Evolutionary conservation across 2,113 vertebrate genomes (phyloP), one percentile per base, ranked within the genome.

Genomic region (Chiloscyllium plagiosum): DNA sequence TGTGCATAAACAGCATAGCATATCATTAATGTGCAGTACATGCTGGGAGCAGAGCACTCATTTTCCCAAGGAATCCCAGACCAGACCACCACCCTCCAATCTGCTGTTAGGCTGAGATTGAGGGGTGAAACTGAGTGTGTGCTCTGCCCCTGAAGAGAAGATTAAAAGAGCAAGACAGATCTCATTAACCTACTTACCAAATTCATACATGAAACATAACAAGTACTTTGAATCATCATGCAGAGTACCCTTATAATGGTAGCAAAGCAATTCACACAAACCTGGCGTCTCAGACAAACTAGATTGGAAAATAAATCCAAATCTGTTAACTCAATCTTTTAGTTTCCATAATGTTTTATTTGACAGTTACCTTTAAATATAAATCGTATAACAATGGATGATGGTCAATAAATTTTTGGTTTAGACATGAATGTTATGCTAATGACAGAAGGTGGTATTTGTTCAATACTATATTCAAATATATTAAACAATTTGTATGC

Each of bases 21-120:
- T 96, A 96, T 19, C 96, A 96, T 47, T 96, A n/a, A 94, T 37
- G 47, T 37, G 66, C 65, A 85, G 96, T 85, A 72, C 83, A 96
- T 96, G 97, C 97, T 97, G 97, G 65, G 7, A 97, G 97, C 97
- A 98, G 96, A 97, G 96, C 97, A 97, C 97, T 98, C 96, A 96
- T 97, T 98, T 98, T 98, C 98, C 97, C 97, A 98, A 97, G 97
- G 98, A 97, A 97, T 96, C 97, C 97, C 96, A 96, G 97, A 98
- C 97, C 97, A 97, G 97, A 96, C 97, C 97, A 97, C 97, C 97
- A 97, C 96, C 97, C 97, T 97, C 97, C 97, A 97, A 97, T 97
- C 97, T 98, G 98, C 97, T 98, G 98, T 96, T 97, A 97, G 96
- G 97, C 97, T 94, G 97, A 97, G 96, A 97, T 97, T 96, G 98